Evolutionary conservation across 2,113 vertebrate species (phyloP).

Genomic region (Apodemus sylvaticus): DNA sequence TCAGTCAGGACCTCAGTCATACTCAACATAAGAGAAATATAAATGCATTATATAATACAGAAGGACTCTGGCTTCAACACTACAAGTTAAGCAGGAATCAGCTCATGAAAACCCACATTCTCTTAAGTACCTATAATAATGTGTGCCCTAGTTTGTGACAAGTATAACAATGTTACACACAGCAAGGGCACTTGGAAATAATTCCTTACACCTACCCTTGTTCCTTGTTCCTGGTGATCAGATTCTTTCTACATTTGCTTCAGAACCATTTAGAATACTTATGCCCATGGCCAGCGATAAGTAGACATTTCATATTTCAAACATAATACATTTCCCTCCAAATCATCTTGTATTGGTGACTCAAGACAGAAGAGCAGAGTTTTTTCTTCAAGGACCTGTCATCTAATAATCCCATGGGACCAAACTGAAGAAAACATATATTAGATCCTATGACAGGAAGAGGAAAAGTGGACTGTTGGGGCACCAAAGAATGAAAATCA

Average conservation of each 20-base stretch:
- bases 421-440: slow-evolving; percentile 19
- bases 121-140: background rate
- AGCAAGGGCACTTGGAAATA: background rate
- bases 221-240: background rate
- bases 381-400: background rate
- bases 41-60: background rate
- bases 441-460: background rate
- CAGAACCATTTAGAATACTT: background rate
- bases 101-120: background rate
- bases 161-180: background rate
- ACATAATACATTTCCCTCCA: background rate
- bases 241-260: background rate
- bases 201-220: background rate
- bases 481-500: background rate
- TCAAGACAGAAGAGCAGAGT: background rate
- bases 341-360: background rate
- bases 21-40: background rate
- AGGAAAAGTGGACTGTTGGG: background rate
- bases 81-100: background rate
- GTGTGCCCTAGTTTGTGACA: background rate
- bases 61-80: background rate
- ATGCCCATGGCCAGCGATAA: background rate
- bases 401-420: slow-evolving; percentile 55
- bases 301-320: background rate
- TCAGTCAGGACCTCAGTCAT: background rate